Evolutionary conservation across 2,797 vertebrate species (phyloP), one percentile per base, ranked within the genome.

Genomic region (Notamacropus eugenii): DNA sequence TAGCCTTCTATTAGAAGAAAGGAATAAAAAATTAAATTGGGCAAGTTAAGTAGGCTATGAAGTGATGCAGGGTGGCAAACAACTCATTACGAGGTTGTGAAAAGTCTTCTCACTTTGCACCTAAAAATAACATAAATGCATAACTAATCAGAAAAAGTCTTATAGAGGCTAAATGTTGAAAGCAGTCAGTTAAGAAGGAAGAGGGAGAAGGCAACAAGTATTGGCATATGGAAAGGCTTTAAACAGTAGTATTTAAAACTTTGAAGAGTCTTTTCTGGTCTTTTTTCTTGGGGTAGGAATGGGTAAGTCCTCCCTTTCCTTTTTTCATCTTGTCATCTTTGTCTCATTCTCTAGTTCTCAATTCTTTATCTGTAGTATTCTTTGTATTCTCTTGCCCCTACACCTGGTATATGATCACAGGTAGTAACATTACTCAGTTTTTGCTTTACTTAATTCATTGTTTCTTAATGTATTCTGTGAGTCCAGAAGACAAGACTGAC

Each of bases 1-100:
- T 50, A 91, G 29, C 0, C 31, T 96, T 90, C 87, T 50, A 22
- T 54, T 46, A 92, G 46, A 46, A 5, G 56, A 91, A 91, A 90
- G 92, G 90, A 94, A 91, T 94, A 27, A 59, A 93, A 16, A 54
- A 50, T 92, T 94, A 55, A 91, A 90, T 92, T 62, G 91, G 57
- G 46, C 62, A 55, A 13, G 22, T 54, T 90, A 55, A 93, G 46
- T 40, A 54, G 56, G 74, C 93, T 93, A 74, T 31, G 10, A 58
- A 74, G 54, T 3, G 90, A 14, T 31, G 31, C 40, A 50, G 54
- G 0, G 5, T 29, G 13, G 58, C 67, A 93, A 74, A 93, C 55
- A 91, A 54, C 87, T 52, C n/a, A 27, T 46, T 82, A 24, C 46
- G 16, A 92, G 90, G 94, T 62, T 54, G 34, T 91, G n/a, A 87